Base-by-base conservation (phyloP, 2,113 vertebrate species). In the Cyprinus carpio region DNA sequence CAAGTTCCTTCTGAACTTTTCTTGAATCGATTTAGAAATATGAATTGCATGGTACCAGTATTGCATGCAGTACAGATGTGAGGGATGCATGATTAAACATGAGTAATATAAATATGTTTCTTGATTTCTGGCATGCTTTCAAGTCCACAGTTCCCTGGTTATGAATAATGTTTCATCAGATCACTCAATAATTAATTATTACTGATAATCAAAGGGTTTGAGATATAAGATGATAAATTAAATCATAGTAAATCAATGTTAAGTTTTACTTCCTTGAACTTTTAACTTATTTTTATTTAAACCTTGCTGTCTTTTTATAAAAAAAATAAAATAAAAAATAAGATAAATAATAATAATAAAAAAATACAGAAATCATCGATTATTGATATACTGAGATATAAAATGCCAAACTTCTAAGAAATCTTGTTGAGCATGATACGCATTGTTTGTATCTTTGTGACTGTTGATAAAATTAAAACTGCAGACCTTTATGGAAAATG, bases 161-260 rank as follows among this genome's bases (percentile, higher is more conserved):
- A 46, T n/a, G 29, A 65, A 77, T 56, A 84, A 2, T 43, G 43
- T 72, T 49, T 75, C 13, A 7, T 20, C 71, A 82, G 25, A 60
- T 65, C 82, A 18, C 56, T 82, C 46, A 46, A 81, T 51, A 74
- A 77, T 82, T 62, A 78, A 51, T n/a, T 85, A 49, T 67, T 81
- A 65, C 58, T 34, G 43, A 75, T 75, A 23, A 46, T 75, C 54
- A 31, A 62, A 87, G 54, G 27, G 51, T 58, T 49, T 49, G 31
- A 27, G n/a, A 81, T 67, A 83, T 51, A 18, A 83, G 11, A 60
- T 60, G 23, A n/a, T 58, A 23, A 7, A n/a, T 60, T 1, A 69
- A 27, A 85, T 9, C 6, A 81, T 37, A 27, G 31, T 25, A 81
- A 62, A 75, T 10, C 69, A 40, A n/a, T 75, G 16, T 51, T 8